Evolutionary conservation across 2,888 invertebrate species (phyloP).

Genomic region (Bombyx huttoni): DNA sequence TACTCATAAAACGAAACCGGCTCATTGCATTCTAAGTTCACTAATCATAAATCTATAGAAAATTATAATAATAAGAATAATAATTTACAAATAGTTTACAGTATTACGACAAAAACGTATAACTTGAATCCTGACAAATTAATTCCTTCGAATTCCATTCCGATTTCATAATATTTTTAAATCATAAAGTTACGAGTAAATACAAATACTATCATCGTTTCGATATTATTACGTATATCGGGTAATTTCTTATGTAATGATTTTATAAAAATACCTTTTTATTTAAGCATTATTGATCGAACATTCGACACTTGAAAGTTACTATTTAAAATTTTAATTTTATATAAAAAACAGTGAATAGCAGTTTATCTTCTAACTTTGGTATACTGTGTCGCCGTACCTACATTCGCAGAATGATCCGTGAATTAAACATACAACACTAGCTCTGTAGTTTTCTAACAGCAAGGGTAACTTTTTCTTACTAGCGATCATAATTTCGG

Average conservation of each 20-base stretch:
- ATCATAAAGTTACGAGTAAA: slow-evolving; percentile 63
- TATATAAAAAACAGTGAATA: slow-evolving; percentile 29
- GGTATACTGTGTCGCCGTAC: slow-evolving; percentile 63
- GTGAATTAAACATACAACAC: slow-evolving; percentile 24
- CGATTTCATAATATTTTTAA: slow-evolving; percentile 44
- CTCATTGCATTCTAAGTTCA: slow-evolving; percentile 53
- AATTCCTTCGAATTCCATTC: slow-evolving; percentile 36
- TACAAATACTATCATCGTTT: slow-evolving; percentile 40
- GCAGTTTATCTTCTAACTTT: slow-evolving; percentile 67
- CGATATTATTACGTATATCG: slow-evolving; percentile 68
- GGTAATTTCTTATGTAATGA: slow-evolving; percentile 60
- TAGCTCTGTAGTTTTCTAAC: slow-evolving; percentile 6
- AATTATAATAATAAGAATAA: slow-evolving; percentile 25
- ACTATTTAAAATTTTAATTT: slow-evolving; percentile 16
- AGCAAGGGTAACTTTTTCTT: slow-evolving; percentile 15
- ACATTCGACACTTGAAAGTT: slow-evolving; percentile 5
- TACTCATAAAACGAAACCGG: slow-evolving; percentile 39
- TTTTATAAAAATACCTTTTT: slow-evolving; percentile 60
- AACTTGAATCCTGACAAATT: slow-evolving; percentile 59
- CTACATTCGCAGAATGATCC: slow-evolving; percentile 31
- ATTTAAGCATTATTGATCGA: slow-evolving; percentile 1
- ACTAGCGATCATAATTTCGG: neutral
- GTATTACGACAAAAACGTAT: slow-evolving; percentile 59
- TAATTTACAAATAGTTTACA: slow-evolving; percentile 67
- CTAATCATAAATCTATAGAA: slow-evolving; percentile 51